phyloP scores from a whole-genome alignment of 2,888 invertebrate genomes.

The Tubulanus polymorphus region DNA sequence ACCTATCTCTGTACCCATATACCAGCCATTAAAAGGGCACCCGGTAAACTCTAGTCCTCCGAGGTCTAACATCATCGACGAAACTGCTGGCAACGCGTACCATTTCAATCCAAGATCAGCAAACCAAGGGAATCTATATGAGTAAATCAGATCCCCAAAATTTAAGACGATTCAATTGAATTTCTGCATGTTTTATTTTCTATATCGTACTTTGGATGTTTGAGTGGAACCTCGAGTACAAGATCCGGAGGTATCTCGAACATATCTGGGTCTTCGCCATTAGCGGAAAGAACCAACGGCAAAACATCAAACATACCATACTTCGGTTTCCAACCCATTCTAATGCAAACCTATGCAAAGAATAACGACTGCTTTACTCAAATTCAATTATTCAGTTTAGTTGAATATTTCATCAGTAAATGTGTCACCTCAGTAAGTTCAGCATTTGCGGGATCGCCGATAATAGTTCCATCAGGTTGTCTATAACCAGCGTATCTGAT shows the following conservation, averaged over 20 bases:
- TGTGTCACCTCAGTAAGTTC: conserved; percentile 82
- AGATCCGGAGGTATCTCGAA: conserved; percentile 89
- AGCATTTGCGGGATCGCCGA: conserved; percentile 82
- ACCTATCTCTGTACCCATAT: conserved; percentile 96
- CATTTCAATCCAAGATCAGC: conserved; percentile 78
- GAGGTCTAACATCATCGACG: conserved; percentile 89
- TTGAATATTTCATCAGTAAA: too few species aligned
- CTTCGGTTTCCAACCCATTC: conserved; percentile 84
- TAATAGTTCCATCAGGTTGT: conserved; percentile 75
- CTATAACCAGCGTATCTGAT: conserved; percentile 88
- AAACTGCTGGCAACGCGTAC: conserved; percentile 88
- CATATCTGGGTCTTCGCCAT: conserved; percentile 94
- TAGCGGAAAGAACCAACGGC: conserved; percentile 87
- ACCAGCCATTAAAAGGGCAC: conserved; percentile 95
- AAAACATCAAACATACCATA: conserved; percentile 81
- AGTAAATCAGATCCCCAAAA: neutral
- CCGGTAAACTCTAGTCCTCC: conserved; percentile 92
- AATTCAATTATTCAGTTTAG: too few species aligned
- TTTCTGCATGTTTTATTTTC: too few species aligned
- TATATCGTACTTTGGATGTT: conserved; percentile 90
- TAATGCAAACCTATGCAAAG: conserved; percentile 70
- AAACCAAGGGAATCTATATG: conserved; percentile 79
- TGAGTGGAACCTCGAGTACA: conserved; percentile 77
- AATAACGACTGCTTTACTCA: too few species aligned
- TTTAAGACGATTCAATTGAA: too few species aligned